phyloP scores from a whole-genome alignment of 2,113 vertebrate genomes.

The Paracyprichromis sp. region DNA sequence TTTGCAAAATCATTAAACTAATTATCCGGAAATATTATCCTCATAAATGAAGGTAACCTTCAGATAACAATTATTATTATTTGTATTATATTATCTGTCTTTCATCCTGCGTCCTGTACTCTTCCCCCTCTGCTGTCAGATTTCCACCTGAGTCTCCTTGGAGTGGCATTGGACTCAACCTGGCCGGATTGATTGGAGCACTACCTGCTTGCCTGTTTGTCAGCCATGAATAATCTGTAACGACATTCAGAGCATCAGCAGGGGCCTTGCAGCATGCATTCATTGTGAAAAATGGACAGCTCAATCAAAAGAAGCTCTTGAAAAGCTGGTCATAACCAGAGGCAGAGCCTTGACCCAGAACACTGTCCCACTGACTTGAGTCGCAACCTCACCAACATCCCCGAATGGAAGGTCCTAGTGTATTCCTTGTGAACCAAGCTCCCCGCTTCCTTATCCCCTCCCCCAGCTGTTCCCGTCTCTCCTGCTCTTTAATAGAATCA shows the following conservation, averaged over 20 bases:
- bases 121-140: background rate
- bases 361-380: conserved; percentile 46
- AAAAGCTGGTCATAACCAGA: conserved; percentile 56
- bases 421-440: conserved; percentile 9
- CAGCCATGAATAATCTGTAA: conserved; percentile 72
- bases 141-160: conserved; percentile 56
- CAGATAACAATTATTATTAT: background rate
- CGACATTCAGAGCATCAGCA: conserved; percentile 44
- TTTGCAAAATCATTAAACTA: background rate
- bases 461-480: background rate
- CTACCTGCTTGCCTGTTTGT: conserved; percentile 57
- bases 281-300: conserved; percentile 62
- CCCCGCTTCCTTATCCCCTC: background rate
- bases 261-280: conserved; percentile 60
- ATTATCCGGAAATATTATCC: background rate
- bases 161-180: conserved; percentile 58
- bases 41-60: background rate
- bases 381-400: conserved; percentile 25
- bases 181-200: conserved; percentile 63
- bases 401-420: conserved; percentile 18
- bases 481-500: conserved; percentile 58
- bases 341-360: conserved; percentile 70
- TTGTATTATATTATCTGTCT: too few species aligned
- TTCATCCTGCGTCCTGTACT: background rate
- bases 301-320: conserved; percentile 71